These are phyloP conservation scores for Nowickia ferox DNA, from an alignment of 2,888 invertebrate species.

Conservation along the genomic window DNA sequence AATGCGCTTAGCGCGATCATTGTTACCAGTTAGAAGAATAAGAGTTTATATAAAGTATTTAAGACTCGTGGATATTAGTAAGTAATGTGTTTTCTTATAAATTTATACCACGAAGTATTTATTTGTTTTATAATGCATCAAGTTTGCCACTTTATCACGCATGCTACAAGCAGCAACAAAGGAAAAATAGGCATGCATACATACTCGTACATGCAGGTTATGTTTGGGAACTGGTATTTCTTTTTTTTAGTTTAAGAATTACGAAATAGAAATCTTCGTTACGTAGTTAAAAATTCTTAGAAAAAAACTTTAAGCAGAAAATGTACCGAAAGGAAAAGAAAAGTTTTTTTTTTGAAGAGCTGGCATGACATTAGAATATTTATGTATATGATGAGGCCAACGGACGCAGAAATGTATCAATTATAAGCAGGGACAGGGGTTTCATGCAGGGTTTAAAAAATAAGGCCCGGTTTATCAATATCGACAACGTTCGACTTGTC, in stretches of 20 bases:
- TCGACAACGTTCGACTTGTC: too few species aligned
- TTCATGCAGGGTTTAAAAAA: too few species aligned
- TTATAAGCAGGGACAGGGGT: too few species aligned
- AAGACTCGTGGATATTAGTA: constrained; percentile 29
- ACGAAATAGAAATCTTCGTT: constrained; percentile 19
- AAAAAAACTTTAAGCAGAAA: neutral
- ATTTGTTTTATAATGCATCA: constrained; percentile 55
- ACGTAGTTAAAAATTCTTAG: constrained; percentile 29
- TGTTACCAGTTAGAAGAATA: constrained; percentile 7
- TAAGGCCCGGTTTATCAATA: too few species aligned
- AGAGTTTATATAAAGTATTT: constrained; percentile 4
- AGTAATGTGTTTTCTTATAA: constrained; percentile 7
- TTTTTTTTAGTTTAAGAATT: neutral
- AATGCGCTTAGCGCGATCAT: neutral
- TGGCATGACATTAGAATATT: constrained; percentile 17
- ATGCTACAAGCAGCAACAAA: constrained; percentile 26
- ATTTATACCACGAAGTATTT: constrained; percentile 9
- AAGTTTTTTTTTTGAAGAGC: constrained; percentile 41
- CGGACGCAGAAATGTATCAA: too few species aligned
- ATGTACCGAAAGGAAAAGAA: constrained; percentile 12
- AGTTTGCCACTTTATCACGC: constrained; percentile 67
- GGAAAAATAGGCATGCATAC: neutral
- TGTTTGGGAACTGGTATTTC: constrained; percentile 25
- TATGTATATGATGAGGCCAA: too few species aligned
- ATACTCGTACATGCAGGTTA: neutral